These are phyloP conservation scores for Eupithecia inturbata DNA, from an alignment of 2,888 invertebrate species.

Conservation along the genomic window DNA sequence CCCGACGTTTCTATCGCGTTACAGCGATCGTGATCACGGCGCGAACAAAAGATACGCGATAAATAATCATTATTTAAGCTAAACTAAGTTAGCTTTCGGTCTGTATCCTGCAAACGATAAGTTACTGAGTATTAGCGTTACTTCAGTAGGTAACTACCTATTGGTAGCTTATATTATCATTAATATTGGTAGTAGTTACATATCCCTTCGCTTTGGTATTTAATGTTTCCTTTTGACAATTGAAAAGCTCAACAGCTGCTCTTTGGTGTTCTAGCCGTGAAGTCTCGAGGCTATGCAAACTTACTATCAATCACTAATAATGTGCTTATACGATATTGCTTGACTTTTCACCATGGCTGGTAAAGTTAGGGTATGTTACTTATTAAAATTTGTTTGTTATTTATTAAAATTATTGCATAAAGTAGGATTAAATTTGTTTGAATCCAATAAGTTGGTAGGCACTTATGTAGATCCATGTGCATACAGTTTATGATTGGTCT, in stretches of 20 bases:
- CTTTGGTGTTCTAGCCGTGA: conserved; percentile 84
- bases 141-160: no score
- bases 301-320: conserved; percentile 49
- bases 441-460: neutral
- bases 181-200: no score
- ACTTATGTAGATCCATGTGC: neutral
- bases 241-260: conserved; percentile 54
- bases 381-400: no score
- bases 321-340: conserved; percentile 29
- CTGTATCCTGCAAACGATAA: neutral
- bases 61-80: no score
- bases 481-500: neutral
- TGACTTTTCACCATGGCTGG: conserved; percentile 27
- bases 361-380: conserved; percentile 18
- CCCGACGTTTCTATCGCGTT: no score
- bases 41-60: no score
- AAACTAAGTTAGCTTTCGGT: neutral
- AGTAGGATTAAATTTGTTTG: neutral
- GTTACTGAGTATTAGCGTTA: neutral
- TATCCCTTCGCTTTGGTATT: conserved; percentile 12
- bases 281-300: conserved; percentile 54
- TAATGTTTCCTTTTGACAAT: conserved; percentile 9
- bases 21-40: no score
- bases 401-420: conserved; percentile 16
- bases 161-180: no score